These are phyloP conservation scores for Scophthalmus maximus DNA, from an alignment of 2,113 vertebrate species.

Conservation along the genomic window DNA sequence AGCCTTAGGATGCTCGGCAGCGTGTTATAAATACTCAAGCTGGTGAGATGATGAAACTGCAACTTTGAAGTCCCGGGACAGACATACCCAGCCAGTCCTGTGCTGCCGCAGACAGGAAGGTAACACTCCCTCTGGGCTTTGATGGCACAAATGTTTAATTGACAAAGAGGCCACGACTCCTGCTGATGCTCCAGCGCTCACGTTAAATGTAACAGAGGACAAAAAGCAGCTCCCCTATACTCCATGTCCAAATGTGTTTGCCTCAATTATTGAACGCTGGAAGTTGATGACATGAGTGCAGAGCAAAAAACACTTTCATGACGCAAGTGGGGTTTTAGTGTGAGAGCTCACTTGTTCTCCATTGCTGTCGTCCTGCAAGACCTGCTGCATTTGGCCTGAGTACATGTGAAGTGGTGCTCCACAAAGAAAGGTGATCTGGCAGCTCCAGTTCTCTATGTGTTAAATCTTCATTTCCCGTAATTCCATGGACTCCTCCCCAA, in stretches of 20 bases:
- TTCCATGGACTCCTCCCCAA: too few relatives aligned
- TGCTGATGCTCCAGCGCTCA: constrained; percentile 17
- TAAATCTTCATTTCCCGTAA: too few relatives aligned
- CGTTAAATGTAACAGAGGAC: constrained; percentile 45
- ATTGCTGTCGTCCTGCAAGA: background rate
- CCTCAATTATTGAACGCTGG: constrained; percentile 48
- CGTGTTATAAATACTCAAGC: constrained; percentile 56
- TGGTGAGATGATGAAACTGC: constrained; percentile 56
- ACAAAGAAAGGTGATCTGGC: constrained; percentile 23
- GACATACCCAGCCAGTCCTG: constrained; percentile 1
- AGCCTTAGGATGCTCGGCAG: constrained; percentile 57
- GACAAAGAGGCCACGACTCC: constrained; percentile 44
- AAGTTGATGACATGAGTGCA: constrained; percentile 31
- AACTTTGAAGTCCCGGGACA: constrained; percentile 30
- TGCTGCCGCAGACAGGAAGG: constrained; percentile 22
- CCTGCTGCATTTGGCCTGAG: constrained; percentile 41
- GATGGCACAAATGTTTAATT: constrained; percentile 63
- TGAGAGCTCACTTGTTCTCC: constrained; percentile 14
- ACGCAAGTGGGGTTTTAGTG: background rate
- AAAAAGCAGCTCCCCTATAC: constrained; percentile 26
- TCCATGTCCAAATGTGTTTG: constrained; percentile 45
- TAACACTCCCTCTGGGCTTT: constrained; percentile 47
- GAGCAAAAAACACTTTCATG: background rate
- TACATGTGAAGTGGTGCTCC: constrained; percentile 55
- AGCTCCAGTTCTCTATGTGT: too few relatives aligned